Evolutionary conservation across 2,797 vertebrate species (phyloP).

Genomic region (Sphenopsis melanotis): DNA sequence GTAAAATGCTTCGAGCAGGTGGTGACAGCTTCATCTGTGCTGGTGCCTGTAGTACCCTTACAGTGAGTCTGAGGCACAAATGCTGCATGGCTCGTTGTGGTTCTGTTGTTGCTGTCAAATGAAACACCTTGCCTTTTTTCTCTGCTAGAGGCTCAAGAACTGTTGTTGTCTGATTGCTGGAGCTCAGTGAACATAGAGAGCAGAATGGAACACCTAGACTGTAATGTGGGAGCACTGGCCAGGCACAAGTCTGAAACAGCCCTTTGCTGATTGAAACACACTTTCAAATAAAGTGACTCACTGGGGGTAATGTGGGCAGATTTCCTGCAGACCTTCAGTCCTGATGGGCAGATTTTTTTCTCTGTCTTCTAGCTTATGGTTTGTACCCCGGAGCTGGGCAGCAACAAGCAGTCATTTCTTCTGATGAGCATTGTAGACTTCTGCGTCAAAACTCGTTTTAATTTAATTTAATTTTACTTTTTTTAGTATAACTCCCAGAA

Average conservation of each 20-base stretch:
- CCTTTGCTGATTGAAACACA: background rate
- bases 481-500: background rate
- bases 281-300: accelerated
- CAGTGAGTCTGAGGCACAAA: background rate
- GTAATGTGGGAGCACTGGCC: background rate
- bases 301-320: background rate
- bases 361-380: background rate
- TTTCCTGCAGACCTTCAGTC: background rate
- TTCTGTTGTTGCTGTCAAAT: background rate
- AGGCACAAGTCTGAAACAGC: background rate
- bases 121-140: background rate
- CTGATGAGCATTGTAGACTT: background rate
- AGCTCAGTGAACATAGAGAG: background rate
- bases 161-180: background rate
- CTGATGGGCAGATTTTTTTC: background rate
- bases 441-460: background rate
- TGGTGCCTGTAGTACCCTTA: background rate
- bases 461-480: background rate
- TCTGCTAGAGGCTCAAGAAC: background rate
- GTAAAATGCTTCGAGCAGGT: background rate
- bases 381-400: background rate
- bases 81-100: accelerated
- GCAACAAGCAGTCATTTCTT: background rate
- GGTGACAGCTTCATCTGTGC: background rate
- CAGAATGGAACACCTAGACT: background rate